Conservation (phyloP, 1,140 invertebrate species). For the Drosophila fuyamai region DNA sequence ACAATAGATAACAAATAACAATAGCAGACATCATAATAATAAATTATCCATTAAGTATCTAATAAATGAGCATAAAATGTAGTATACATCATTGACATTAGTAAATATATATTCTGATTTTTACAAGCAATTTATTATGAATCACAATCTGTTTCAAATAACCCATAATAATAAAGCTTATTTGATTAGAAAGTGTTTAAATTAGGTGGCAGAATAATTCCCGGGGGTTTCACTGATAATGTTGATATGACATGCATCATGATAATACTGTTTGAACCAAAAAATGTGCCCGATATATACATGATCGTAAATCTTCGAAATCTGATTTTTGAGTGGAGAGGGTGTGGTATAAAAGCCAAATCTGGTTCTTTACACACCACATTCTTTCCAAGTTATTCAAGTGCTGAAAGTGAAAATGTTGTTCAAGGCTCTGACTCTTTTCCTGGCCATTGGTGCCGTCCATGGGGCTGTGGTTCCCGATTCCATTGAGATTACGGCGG, state of each 20-base stretch:
- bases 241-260: neutral
- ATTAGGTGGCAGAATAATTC: neutral
- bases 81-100: too few relatives aligned
- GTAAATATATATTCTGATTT: too few relatives aligned
- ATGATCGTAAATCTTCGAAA: conserved; percentile 13
- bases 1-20: too few relatives aligned
- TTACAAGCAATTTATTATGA: too few relatives aligned
- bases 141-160: too few relatives aligned
- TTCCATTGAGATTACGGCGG: neutral
- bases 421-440: conserved; percentile 7
- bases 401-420: conserved; percentile 17
- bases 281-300: conserved; percentile 4
- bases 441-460: conserved; percentile 12
- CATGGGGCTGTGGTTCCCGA: neutral
- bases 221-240: conserved; percentile 5
- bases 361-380: neutral
- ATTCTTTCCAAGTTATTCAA: neutral
- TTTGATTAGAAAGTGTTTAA: neutral
- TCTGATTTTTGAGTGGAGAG: neutral
- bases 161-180: too few relatives aligned
- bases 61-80: too few relatives aligned
- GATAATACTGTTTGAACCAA: neutral
- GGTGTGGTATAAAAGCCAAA: conserved; percentile 21
- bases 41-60: too few relatives aligned
- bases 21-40: too few relatives aligned